Evolutionary conservation across 2,113 vertebrate genomes (phyloP), one percentile per base, ranked within the genome.

Genomic region (Dinomys branickii): DNA sequence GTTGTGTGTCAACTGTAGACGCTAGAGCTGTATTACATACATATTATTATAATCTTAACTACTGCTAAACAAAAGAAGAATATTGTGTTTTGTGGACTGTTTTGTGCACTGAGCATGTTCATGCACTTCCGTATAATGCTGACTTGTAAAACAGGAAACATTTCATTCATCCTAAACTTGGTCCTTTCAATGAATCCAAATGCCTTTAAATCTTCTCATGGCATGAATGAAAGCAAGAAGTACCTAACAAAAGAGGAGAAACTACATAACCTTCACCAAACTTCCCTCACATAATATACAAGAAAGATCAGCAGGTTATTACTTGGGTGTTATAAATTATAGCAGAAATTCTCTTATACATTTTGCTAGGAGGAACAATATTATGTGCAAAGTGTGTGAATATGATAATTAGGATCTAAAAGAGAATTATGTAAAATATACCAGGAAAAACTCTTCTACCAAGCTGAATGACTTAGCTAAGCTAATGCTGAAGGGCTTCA

Each of bases 71-170:
- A 88, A 85, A 67, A 65, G 33, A 63, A 80, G 50, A 69, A 88
- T 73, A 41, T 1, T 41, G 5, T 47, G 50, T 30, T 88, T 65
- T 63, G 33, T 54, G 24, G 20, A 88, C 50, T 80, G 10, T 85
- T 91, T 78, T 47, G 73, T 44, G 84, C 22, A 54, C 44, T n/a
- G 56, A 96, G 47, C 35, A 41, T 81, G 13, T 85, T 67, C 63
- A 44, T 35, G 28, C 41, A 82, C 41, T 67, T 41, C 24, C 94
- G 50, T 17, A 38, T 52, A 38, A 33, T 65, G 28, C 35, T 93
- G 47, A 6, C 19, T 93, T 90, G 84, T 94, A 75, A 91, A 95
- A 94, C 19, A 86, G n/a, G 35, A 35, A 84, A 78, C 11, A 26
- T 41, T 67, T 61, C 59, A 88, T 38, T 26, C 5, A 41, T 69